Evolutionary conservation across 2,797 vertebrate species (phyloP), one percentile per base, ranked within the genome.

Genomic region (Poecilia velifera): DNA sequence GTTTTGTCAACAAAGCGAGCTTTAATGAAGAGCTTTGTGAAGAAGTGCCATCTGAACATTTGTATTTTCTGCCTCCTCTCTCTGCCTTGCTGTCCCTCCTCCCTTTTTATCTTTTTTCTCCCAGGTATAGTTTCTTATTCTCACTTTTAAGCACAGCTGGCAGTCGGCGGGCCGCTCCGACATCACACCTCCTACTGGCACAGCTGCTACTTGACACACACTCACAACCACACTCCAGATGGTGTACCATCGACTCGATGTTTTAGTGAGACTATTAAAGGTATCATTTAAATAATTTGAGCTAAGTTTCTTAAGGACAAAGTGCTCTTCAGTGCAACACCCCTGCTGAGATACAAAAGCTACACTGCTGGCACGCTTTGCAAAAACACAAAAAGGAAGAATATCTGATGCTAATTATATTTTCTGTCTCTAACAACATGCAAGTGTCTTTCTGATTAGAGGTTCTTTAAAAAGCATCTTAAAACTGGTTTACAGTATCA

Each of bases 141-240:
- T 87, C 84, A 77, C 82, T 89, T 88, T 87, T 83, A 76, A 82
- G 84, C 90, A 88, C 93, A 93, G 87, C 91, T 91, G 93, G 91
- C 73, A 87, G 87, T 86, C 86, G 73, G 83, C 72, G 82, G 84
- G 84, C 88, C 62, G 72, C 86, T 80, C 68, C 74, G 71, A 91
- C 87, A 91, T 92, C 89, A 86, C 89, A 92, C 90, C 90, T 89
- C 88, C 80, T 66, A 90, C 89, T 34, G 51, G 47, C 80, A 87
- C 91, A 92, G 88, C 91, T 91, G 90, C 84, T 88, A 16, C 73
- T 51, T 22, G 7, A 76, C 14, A 43, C 64, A 49, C 73, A 45
- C 76, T 49, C 64, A 72, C 72, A 71, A 73, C 82, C 74, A 84
- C 82, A 46, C 78, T 81, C 89, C 89, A 93, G 89, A 91, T 91